Evolutionary conservation across 30 jellyfish, hydroid and myxozoan species (phyloP).

Genomic region (Pelagia noctiluca): DNA sequence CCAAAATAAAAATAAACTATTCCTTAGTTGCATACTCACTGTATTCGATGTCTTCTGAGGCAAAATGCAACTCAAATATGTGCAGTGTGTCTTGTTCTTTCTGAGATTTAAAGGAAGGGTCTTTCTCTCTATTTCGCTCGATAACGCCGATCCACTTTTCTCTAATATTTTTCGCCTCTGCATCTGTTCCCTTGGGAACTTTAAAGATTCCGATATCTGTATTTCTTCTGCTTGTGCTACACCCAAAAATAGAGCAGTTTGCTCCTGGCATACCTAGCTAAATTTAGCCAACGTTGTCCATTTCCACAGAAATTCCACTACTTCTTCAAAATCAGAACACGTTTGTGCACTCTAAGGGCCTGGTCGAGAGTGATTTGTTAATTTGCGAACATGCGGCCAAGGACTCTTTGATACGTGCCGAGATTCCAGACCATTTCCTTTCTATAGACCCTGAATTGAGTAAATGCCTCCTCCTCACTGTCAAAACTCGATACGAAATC

Average conservation of each 20-base stretch:
- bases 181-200: constrained; percentile 58
- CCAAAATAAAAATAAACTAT: constrained; percentile 23
- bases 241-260: constrained; percentile 62
- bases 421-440: constrained; percentile 16
- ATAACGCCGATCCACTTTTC: constrained; percentile 46
- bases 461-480: too few relatives aligned
- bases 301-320: background rate
- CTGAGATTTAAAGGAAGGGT: constrained; percentile 56
- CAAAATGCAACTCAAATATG: constrained; percentile 66
- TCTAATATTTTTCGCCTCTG: constrained; percentile 59
- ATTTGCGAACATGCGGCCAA: background rate
- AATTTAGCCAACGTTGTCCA: background rate
- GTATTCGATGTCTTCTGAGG: constrained; percentile 72
- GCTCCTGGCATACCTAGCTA: constrained; percentile 56
- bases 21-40: constrained; percentile 56
- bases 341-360: constrained; percentile 45
- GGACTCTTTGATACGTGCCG: constrained; percentile 11
- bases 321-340: background rate
- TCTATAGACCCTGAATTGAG: constrained; percentile 15
- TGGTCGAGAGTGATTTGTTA: constrained; percentile 17
- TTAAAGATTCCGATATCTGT: constrained; percentile 49
- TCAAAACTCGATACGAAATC: too few relatives aligned
- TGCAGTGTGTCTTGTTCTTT: constrained; percentile 55
- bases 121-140: constrained; percentile 65
- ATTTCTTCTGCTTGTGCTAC: constrained; percentile 57